phyloP scores from a whole-genome alignment of 1,140 invertebrate genomes.

The Tetramorium parvispinum region DNA sequence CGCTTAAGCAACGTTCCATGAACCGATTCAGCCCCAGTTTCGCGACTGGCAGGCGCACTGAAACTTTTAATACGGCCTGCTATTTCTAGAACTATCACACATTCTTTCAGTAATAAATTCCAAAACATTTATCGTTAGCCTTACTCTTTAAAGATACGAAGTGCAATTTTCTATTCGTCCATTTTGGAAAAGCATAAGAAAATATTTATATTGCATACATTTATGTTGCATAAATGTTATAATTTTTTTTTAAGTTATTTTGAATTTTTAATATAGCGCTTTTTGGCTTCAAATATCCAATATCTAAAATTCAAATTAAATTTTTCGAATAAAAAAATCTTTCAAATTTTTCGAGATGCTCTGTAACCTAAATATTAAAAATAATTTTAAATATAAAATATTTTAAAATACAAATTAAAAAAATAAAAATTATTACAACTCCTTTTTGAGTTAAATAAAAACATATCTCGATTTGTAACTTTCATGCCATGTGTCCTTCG shows the following conservation, averaged over 20 bases:
- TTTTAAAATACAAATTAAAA: neutral
- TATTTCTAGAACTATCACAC: constrained; percentile 33
- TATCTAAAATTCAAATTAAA: neutral
- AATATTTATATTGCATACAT: neutral
- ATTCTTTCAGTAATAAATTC: constrained; percentile 25
- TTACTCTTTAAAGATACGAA: neutral
- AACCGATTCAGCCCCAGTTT: constrained; percentile 26
- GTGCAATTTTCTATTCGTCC: neutral
- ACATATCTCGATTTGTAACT: neutral
- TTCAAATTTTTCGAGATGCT: neutral
- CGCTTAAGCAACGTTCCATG: constrained; percentile 44
- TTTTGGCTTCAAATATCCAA: neutral
- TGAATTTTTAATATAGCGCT: neutral
- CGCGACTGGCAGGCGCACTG: neutral
- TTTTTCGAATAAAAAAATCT: neutral
- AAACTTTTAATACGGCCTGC: constrained; percentile 28
- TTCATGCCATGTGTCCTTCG: neutral
- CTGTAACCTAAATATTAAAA: neutral
- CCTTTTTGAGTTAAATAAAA: neutral
- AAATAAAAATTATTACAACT: neutral
- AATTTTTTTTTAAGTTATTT: neutral
- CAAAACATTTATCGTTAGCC: neutral
- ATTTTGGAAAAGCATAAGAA: neutral
- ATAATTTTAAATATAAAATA: neutral
- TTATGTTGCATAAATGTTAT: too few species aligned